These are phyloP conservation scores for Nestor notabilis DNA, from an alignment of 2,113 vertebrate genomes.

Conservation along the genomic window DNA sequence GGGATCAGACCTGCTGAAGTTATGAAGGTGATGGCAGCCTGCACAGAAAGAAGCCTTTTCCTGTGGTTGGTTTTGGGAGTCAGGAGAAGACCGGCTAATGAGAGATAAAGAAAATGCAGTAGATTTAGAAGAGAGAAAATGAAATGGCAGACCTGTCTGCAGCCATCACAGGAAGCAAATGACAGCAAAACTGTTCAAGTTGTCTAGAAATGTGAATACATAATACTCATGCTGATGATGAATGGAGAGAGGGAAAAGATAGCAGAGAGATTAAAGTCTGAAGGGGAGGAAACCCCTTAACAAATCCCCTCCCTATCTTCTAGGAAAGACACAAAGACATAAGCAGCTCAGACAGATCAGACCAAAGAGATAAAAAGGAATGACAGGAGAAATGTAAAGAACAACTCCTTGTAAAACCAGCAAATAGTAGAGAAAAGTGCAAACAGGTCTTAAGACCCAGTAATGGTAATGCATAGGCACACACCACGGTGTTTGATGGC, in stretches of 20 bases:
- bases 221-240: not conserved
- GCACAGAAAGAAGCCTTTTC: not conserved
- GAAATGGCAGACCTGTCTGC: not conserved
- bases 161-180: not conserved
- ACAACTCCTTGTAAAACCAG: not conserved
- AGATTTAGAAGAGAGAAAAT: not conserved
- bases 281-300: not conserved
- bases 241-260: not conserved
- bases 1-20: not conserved
- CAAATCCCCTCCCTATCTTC: not conserved
- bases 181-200: not conserved
- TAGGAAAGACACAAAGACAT: not conserved
- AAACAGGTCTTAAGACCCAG: not conserved
- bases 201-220: not conserved
- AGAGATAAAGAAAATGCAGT: not conserved
- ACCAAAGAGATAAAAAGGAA: not conserved
- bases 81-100: not conserved
- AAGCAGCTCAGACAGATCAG: conserved; percentile 25
- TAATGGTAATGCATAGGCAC: not conserved
- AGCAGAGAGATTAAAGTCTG: not conserved
- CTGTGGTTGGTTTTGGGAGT: not conserved
- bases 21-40: not conserved
- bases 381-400: not conserved
- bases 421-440: not conserved
- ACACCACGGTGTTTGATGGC: not conserved